Base-by-base conservation (phyloP, 2,888 invertebrate species). In the Hydriomena furcata region DNA sequence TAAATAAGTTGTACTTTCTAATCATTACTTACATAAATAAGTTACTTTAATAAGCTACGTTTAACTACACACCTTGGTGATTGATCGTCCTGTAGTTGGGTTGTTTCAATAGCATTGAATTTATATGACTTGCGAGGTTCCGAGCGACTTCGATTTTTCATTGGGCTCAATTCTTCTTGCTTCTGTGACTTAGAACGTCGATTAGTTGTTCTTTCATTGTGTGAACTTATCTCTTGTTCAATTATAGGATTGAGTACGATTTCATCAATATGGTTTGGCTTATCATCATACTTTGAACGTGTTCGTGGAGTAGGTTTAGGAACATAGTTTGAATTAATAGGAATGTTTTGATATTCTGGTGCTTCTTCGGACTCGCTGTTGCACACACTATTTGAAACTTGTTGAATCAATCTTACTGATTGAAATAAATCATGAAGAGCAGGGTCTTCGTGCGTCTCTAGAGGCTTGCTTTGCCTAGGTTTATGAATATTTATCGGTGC, bases 341-440 rank as follows among this genome's bases (percentile, higher is more conserved):
- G 76, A 58, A 89, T 55, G 57, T 90, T 90, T 71, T 84, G 81
- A 67, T 89, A 90, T 54, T 87, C 84, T 21, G 80, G 81, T 1
- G 68, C 58, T 49, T 87, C 87, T 50, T 87, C 87, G 24, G 85
- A 85, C 62, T 89, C 89, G 55, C 89, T 89, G 27, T 82, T 87
- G 54, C 86, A 82, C 12, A 81, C 81, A 58, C 89, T 87, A 55
- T 72, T 84, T 11, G 89, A 82, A 51, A 83, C 72, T 66, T 81
- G 74, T 60, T 85, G 82, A 51, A 90, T 82, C 57, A 90, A 68
- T 58, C 78, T 80, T 0, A 89, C 89, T 0, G 89, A 88, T 50
- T 83, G 79, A 49, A 90, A 83, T 60, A 82, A 73, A 57, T 83
- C 76, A 34, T 84, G 79, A 12, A 50, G 49, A 37, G 64, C 66